Conservation (phyloP, 1,140 invertebrate genomes). For the Zaprionus africanus region DNA sequence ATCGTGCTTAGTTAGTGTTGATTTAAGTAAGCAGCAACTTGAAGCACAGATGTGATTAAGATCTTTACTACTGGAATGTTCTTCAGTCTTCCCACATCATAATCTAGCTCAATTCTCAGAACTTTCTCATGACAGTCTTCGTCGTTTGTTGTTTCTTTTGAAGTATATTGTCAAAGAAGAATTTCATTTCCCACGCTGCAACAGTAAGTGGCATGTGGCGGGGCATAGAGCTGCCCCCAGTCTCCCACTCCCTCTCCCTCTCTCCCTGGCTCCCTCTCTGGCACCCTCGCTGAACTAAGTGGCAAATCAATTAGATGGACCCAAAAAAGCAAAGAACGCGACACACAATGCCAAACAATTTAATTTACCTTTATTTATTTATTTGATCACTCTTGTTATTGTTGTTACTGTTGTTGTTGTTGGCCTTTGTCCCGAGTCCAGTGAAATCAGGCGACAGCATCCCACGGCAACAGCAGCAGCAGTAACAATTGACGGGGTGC, state of each 20-base stretch:
- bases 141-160: not conserved
- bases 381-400: slow-evolving; percentile 35
- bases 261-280: not conserved
- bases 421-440: slow-evolving; percentile 20
- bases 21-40: not conserved
- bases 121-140: not conserved
- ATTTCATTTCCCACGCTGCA: slow-evolving; percentile 5
- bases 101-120: not conserved
- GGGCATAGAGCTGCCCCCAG: not conserved
- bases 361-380: slow-evolving; percentile 50
- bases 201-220: not conserved
- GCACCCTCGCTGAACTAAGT: not conserved
- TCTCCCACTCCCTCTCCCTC: not conserved
- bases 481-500: not conserved
- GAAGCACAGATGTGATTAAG: not conserved
- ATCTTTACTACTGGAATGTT: too few species aligned
- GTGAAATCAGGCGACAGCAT: slow-evolving; percentile 9
- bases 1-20: not conserved
- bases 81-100: not conserved
- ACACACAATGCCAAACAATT: slow-evolving; percentile 34
- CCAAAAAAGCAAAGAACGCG: slow-evolving; percentile 4
- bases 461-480: not conserved
- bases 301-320: slow-evolving; percentile 9
- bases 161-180: not conserved
- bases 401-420: not conserved